Evolutionary conservation across 92 coral and sea anemone genomes (phyloP).

Genomic region (Bergia sp.): DNA sequence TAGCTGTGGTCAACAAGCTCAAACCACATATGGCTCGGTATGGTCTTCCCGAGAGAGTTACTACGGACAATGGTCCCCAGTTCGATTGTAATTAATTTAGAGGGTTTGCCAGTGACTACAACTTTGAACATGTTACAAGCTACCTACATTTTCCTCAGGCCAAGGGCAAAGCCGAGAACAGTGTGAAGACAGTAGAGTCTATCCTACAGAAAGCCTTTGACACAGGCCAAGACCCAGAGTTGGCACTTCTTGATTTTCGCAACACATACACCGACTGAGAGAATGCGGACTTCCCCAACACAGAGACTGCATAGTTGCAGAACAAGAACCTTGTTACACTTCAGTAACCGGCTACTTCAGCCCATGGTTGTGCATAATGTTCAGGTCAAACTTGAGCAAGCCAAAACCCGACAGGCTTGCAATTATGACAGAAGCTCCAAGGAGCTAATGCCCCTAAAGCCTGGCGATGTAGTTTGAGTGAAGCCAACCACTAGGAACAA

Average conservation of each 20-base stretch:
- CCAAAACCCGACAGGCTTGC: too few relatives aligned
- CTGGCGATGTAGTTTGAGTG: background rate
- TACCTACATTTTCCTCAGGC: background rate
- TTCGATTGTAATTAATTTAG: constrained; percentile 15
- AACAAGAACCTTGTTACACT: background rate
- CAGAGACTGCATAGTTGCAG: background rate
- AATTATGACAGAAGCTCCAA: constrained; percentile 7
- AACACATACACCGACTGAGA: background rate
- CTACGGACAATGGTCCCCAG: constrained; percentile 41
- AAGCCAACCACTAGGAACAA: background rate
- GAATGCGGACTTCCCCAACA: background rate
- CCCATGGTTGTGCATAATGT: background rate
- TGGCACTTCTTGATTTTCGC: background rate
- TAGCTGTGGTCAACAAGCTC: constrained; percentile 25
- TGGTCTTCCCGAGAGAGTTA: background rate
- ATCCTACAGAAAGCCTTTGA: too few relatives aligned
- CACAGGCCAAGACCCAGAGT: too few relatives aligned
- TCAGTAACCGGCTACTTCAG: background rate
- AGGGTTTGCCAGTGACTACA: background rate
- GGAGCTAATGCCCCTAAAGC: background rate
- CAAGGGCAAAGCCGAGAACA: background rate
- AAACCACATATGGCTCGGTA: constrained; percentile 17
- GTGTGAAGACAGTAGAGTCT: too few relatives aligned
- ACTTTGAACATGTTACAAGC: background rate
- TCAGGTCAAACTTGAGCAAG: too few relatives aligned